Evolutionary conservation across 2,797 vertebrate genomes (phyloP).

Genomic region (Hafferia zeledoni): DNA sequence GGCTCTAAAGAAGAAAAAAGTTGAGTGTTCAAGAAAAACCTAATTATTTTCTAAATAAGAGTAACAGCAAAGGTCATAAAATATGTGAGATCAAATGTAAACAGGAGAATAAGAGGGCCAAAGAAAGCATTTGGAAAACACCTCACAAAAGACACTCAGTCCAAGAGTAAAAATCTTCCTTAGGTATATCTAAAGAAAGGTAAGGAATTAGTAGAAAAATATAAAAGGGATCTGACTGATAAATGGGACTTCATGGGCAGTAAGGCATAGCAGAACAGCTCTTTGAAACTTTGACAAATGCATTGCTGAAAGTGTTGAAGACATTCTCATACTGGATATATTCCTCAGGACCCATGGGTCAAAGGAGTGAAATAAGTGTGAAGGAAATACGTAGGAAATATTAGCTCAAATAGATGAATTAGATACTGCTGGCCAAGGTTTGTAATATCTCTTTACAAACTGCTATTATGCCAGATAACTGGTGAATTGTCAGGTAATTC

Average conservation of each 20-base stretch:
- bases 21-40: background rate
- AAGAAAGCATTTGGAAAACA: background rate
- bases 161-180: background rate
- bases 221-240: background rate
- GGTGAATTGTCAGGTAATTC: background rate
- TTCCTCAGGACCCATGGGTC: background rate
- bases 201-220: background rate
- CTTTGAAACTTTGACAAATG: background rate
- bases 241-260: background rate
- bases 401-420: background rate
- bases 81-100: background rate
- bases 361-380: background rate
- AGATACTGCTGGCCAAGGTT: background rate
- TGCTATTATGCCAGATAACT: accelerated
- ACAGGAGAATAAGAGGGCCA: background rate
- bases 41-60: background rate
- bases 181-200: background rate
- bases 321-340: background rate
- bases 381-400: background rate
- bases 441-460: background rate
- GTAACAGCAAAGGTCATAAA: background rate
- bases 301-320: background rate
- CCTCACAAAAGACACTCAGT: background rate
- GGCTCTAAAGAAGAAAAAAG: background rate
- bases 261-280: background rate